Conservation (phyloP, 2,888 invertebrate genomes). For the Hirtodrosophila histrioides region DNA sequence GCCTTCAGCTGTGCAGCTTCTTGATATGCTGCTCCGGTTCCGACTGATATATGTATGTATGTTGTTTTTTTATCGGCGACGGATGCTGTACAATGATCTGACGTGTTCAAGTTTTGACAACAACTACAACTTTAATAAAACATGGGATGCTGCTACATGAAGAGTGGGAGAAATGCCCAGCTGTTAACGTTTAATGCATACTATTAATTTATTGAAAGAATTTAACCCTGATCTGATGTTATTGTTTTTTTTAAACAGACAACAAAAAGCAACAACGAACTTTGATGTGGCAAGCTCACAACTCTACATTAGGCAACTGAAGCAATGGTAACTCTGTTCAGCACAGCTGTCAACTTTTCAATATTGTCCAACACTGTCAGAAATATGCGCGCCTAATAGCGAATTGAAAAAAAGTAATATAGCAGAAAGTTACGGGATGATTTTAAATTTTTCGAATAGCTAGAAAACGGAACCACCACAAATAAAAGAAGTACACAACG, state of each 20-base stretch:
- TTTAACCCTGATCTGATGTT: slow-evolving; percentile 31
- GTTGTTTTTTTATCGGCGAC: slow-evolving; percentile 40
- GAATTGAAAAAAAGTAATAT: neutral
- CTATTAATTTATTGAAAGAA: slow-evolving; percentile 54
- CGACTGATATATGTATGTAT: slow-evolving; percentile 25
- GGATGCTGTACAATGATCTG: slow-evolving; percentile 58
- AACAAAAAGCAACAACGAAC: slow-evolving; percentile 47
- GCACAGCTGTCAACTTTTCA: slow-evolving; percentile 19
- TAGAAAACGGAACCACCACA: neutral
- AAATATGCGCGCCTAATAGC: neutral
- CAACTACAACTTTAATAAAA: slow-evolving; percentile 6
- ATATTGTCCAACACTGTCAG: slow-evolving; percentile 28
- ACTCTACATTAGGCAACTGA: slow-evolving; percentile 30
- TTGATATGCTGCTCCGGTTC: slow-evolving; percentile 25
- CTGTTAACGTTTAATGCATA: slow-evolving; percentile 36
- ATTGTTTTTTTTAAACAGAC: slow-evolving; percentile 41
- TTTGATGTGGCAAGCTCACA: slow-evolving; percentile 63
- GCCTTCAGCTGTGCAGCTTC: slow-evolving; percentile 15
- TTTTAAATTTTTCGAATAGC: neutral
- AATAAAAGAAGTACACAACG: neutral
- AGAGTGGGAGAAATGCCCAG: slow-evolving; percentile 19
- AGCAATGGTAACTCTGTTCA: slow-evolving; percentile 39
- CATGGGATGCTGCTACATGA: slow-evolving; percentile 14
- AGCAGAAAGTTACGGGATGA: too few relatives aligned
- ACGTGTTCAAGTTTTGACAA: slow-evolving; percentile 35